These are phyloP conservation scores for Ophraella communa DNA, from an alignment of 2,888 invertebrate species.

Conservation along the genomic window DNA sequence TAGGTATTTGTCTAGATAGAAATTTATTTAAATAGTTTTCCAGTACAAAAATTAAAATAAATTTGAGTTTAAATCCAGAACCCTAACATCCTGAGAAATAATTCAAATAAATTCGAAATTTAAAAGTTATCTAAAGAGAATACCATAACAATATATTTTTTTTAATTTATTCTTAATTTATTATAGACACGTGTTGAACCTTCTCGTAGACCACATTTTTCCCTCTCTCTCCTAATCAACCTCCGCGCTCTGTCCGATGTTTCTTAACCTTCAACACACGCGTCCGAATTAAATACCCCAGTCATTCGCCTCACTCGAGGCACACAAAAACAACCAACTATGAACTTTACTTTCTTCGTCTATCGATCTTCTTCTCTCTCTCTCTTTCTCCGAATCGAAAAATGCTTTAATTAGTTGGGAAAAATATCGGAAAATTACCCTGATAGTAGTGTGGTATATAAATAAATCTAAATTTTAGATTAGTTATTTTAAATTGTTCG, in stretches of 20 bases:
- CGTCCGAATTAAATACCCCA: slow-evolving; percentile 47
- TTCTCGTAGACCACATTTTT: neutral
- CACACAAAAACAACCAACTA: slow-evolving; percentile 52
- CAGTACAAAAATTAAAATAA: too few species aligned
- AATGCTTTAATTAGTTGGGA: slow-evolving; percentile 16
- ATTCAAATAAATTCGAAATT: too few species aligned
- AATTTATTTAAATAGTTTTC: too few species aligned
- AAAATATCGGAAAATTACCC: slow-evolving; percentile 24
- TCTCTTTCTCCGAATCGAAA: slow-evolving; percentile 21
- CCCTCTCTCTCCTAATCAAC: slow-evolving; percentile 6
- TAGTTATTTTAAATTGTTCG: too few species aligned
- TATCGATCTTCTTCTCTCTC: slow-evolving; percentile 27
- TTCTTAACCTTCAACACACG: slow-evolving; percentile 51
- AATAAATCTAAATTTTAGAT: too few species aligned
- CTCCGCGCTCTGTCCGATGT: slow-evolving; percentile 29
- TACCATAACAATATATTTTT: neutral
- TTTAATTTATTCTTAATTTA: neutral
- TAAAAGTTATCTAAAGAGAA: too few species aligned
- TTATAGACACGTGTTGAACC: neutral
- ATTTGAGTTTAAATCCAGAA: too few species aligned
- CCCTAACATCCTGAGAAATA: too few species aligned
- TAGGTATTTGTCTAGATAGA: too few species aligned
- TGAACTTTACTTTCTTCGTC: slow-evolving; percentile 30
- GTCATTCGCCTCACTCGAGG: slow-evolving; percentile 54
- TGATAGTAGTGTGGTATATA: slow-evolving; percentile 4